Evolutionary conservation across 2,113 vertebrate species (phyloP), one percentile per base, ranked within the genome.

Genomic region (Irena cyanogastra): DNA sequence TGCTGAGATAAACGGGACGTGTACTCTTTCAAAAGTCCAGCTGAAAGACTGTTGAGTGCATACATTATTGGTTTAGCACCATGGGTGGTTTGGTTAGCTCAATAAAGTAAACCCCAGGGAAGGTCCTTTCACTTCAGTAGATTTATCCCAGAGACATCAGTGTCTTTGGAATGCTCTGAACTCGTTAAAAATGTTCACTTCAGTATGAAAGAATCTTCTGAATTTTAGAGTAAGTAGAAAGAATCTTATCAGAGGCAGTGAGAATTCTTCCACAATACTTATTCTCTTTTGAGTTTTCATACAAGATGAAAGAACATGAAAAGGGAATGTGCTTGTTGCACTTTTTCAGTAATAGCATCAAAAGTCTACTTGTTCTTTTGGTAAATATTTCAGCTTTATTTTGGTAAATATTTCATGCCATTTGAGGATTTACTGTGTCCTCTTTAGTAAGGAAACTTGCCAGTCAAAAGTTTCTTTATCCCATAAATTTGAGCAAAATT

Each of bases 381-480:
- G 60, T 81, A 92, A 89, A 83, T 89, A 72, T 81, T 83, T 94
- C 57, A 89, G 22, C n/a, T 89, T 89, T 83, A 80, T 47, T 92
- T 72, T 60, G n/a, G 45, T 84, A 92, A 92, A 61, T 63, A 75
- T 94, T 92, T 92, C 39, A 86, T 71, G 27, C 4, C 30, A 54
- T 79, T 60, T 71, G 61, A 54, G 52, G 13, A 5, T 28, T 80
- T 88, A n/a, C 23, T 80, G 4, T 76, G 68, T 71, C 23, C 27
- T 74, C 27, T 60, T 72, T 35, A 77, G 30, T 54, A 37, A 94
- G 26, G 39, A 66, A 89, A 64, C 33, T 39, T 86, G 28, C 15
- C 44, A 89, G 16, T 76, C 33, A 42, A 30, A 90, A 68, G 30
- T 68, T 57, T 68, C 6, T 70, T 78, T 85, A 83, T 41, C 23